Conservation (phyloP, 2,797 vertebrate species). For the Pitangus sulphuratus region DNA sequence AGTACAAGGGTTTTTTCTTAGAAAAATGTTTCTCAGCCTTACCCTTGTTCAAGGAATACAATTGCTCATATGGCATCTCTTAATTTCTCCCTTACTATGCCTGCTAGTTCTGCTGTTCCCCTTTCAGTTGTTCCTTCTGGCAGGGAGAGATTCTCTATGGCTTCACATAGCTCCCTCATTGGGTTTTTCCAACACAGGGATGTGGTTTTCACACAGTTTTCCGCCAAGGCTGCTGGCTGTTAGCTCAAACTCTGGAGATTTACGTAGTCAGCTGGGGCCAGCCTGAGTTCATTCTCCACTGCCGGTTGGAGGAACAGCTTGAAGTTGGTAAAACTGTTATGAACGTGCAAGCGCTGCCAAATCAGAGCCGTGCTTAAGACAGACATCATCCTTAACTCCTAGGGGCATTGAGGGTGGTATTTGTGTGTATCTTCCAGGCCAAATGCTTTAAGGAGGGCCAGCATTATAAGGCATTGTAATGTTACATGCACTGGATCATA, state of each 20-base stretch:
- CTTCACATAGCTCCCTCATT: background rate
- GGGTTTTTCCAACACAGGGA: background rate
- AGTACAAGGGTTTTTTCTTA: background rate
- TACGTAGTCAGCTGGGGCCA: constrained; percentile 32
- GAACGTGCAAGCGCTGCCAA: background rate
- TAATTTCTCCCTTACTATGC: background rate
- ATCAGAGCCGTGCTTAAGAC: background rate
- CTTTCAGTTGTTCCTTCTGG: background rate
- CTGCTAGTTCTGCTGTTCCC: background rate
- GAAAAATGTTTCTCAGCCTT: background rate
- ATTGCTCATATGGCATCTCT: background rate
- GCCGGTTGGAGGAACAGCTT: constrained; percentile 33
- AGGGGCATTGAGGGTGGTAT: background rate
- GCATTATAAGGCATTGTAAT: background rate
- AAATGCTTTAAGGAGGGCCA: background rate
- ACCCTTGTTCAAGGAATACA: background rate
- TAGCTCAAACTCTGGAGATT: constrained; percentile 10
- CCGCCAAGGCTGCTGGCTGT: constrained; percentile 37
- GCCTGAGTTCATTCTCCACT: constrained; percentile 11
- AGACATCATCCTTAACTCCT: background rate
- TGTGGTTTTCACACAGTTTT: constrained; percentile 32
- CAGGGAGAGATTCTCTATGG: background rate
- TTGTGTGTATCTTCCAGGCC: background rate
- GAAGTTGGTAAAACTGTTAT: constrained; percentile 48
- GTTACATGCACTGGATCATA: background rate